Evolutionary conservation across 2,113 vertebrate species (phyloP).

Genomic region (Tor tambroides): DNA sequence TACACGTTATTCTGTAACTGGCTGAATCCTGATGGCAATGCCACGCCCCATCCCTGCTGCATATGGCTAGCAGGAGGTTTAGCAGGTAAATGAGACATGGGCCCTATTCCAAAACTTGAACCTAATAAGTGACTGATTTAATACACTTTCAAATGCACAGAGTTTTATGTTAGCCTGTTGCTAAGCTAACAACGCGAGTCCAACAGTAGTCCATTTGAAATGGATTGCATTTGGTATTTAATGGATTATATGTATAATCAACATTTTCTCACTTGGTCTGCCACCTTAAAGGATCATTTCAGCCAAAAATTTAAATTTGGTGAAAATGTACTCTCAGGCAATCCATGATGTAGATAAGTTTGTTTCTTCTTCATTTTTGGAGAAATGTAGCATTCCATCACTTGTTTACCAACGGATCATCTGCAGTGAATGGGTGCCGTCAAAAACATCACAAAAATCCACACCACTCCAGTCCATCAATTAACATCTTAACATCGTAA

Average conservation of each 20-base stretch:
- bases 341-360: neutral
- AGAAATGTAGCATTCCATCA: neutral
- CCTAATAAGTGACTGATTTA: slow-evolving; percentile 10
- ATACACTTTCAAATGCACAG: neutral
- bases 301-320: neutral
- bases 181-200: neutral
- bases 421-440: neutral
- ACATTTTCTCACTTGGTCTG: neutral
- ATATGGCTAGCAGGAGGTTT: slow-evolving; percentile 91
- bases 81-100: slow-evolving; percentile 78
- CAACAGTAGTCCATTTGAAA: neutral
- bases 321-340: neutral
- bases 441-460: neutral
- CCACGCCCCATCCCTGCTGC: slow-evolving; percentile 75
- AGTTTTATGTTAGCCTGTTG: neutral
- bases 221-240: neutral
- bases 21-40: slow-evolving; percentile 76
- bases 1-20: slow-evolving; percentile 84
- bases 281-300: neutral
- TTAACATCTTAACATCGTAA: neutral
- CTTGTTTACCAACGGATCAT: neutral
- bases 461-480: neutral
- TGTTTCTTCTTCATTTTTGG: neutral
- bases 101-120: neutral
- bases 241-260: neutral